A percentile compares a stretch with the other conserved stretches of the same genome.
phyloP scores from a whole-genome alignment of 2,113 vertebrate genomes.

The Danionella cerebrum region DNA sequence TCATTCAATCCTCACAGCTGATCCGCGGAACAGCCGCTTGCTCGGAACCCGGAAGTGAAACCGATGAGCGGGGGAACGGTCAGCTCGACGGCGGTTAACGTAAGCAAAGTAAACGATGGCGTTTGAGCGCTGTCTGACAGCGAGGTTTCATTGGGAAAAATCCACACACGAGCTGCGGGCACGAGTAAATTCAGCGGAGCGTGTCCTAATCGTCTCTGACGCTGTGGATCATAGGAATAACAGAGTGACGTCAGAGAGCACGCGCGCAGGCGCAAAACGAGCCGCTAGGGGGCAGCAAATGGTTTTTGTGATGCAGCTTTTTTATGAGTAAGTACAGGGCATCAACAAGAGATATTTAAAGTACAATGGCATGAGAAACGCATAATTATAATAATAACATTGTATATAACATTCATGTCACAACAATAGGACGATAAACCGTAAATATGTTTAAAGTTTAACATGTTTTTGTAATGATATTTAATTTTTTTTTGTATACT shows the following conservation, averaged over 20 bases:
- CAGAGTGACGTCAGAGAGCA: not conserved
- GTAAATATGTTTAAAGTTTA: too few species aligned
- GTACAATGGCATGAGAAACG: too few species aligned
- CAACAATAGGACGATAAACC: too few species aligned
- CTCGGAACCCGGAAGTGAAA: not conserved
- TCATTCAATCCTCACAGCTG: constrained; percentile 1
- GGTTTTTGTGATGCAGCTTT: too few species aligned
- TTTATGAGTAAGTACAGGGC: too few species aligned
- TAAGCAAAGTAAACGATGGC: not conserved
- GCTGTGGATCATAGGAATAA: not conserved
- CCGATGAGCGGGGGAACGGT: not conserved
- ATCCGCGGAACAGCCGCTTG: not conserved
- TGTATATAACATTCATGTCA: too few species aligned
- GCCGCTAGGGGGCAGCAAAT: not conserved
- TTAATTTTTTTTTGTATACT: too few species aligned
- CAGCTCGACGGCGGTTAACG: not conserved
- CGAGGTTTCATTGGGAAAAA: not conserved
- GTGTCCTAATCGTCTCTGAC: not conserved
- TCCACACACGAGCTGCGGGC: not conserved
- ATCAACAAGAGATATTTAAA: too few species aligned
- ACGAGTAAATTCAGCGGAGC: not conserved
- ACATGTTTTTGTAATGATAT: too few species aligned
- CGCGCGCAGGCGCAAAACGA: not conserved
- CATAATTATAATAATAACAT: too few species aligned
- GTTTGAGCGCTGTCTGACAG: not conserved